A percentile compares a stretch with the other conserved stretches of the same genome.
Conservation (phyloP, 2,888 invertebrate species). For the Uloborus plumipes region DNA sequence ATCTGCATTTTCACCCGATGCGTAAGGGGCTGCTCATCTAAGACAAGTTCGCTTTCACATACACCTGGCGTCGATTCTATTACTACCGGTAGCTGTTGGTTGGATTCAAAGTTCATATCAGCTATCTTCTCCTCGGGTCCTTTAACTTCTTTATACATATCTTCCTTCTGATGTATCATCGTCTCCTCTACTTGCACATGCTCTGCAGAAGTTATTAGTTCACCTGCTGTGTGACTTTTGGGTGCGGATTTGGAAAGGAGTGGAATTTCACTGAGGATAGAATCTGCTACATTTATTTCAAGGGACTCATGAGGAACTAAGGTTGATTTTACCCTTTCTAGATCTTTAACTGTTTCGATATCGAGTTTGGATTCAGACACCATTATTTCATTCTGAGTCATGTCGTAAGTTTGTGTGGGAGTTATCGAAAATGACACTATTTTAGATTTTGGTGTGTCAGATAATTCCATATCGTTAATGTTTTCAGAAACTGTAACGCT, state of each 20-base stretch:
- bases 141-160: slow-evolving; percentile 11
- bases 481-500: slow-evolving; percentile 31
- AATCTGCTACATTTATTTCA: slow-evolving; percentile 37
- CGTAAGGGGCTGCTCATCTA: slow-evolving; percentile 23
- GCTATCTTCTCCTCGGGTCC: slow-evolving; percentile 28
- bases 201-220: slow-evolving; percentile 21
- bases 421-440: slow-evolving; percentile 25
- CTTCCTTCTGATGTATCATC: slow-evolving; percentile 19
- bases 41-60: slow-evolving; percentile 26
- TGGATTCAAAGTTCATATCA: slow-evolving; percentile 17
- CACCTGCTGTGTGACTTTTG: slow-evolving; percentile 27
- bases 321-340: slow-evolving; percentile 34
- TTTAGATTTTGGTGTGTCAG: not conserved
- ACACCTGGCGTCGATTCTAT: slow-evolving; percentile 32
- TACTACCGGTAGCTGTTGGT: slow-evolving; percentile 29
- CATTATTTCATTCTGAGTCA: slow-evolving; percentile 22
- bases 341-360: slow-evolving; percentile 4
- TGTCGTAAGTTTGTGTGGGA: slow-evolving; percentile 33
- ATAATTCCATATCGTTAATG: slow-evolving; percentile 1
- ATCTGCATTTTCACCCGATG: slow-evolving; percentile 31
- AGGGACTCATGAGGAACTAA: slow-evolving; percentile 64
- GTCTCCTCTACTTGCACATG: slow-evolving; percentile 45
- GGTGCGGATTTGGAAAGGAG: slow-evolving; percentile 55
- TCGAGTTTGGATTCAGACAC: slow-evolving; percentile 30
- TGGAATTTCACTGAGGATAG: slow-evolving; percentile 50